A percentile compares a stretch with the other conserved stretches of the same genome.
Conservation (phyloP, 2,797 vertebrate genomes). For the Arvicola amphibius region DNA sequence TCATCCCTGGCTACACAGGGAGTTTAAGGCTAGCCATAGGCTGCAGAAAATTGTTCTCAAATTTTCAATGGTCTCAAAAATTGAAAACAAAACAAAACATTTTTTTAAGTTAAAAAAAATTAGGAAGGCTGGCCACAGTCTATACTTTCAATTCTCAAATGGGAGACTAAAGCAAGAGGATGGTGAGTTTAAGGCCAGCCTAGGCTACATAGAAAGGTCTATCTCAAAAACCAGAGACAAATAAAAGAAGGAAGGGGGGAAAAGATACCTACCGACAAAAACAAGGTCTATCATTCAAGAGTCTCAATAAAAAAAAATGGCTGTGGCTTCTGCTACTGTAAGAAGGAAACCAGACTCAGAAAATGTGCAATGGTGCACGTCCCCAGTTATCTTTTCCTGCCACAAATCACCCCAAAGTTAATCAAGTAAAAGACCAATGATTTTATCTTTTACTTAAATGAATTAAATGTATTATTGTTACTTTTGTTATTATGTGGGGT, state of each 20-base stretch:
- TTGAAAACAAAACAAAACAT: no score
- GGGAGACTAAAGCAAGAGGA: neutral
- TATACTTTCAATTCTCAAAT: neutral
- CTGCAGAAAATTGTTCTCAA: neutral
- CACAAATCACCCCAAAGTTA: neutral
- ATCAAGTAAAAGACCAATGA: neutral
- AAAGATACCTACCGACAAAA: neutral
- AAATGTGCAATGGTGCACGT: neutral
- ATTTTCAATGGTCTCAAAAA: neutral
- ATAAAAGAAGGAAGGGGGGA: neutral
- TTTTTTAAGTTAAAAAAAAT: neutral
- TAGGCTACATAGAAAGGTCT: neutral
- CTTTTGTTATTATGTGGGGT: neutral
- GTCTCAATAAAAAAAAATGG: neutral
- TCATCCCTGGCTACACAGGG: neutral
- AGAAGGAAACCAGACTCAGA: neutral
- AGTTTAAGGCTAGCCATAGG: neutral
- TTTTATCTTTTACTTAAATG: neutral
- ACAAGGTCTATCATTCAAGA: neutral
- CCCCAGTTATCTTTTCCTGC: neutral
- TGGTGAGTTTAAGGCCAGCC: neutral
- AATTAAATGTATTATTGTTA: neutral
- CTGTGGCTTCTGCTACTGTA: neutral
- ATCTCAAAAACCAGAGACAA: neutral
- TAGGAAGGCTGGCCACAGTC: neutral